Evolutionary conservation across 2,888 invertebrate species (phyloP).

Genomic region (Cephus pygmeus): DNA sequence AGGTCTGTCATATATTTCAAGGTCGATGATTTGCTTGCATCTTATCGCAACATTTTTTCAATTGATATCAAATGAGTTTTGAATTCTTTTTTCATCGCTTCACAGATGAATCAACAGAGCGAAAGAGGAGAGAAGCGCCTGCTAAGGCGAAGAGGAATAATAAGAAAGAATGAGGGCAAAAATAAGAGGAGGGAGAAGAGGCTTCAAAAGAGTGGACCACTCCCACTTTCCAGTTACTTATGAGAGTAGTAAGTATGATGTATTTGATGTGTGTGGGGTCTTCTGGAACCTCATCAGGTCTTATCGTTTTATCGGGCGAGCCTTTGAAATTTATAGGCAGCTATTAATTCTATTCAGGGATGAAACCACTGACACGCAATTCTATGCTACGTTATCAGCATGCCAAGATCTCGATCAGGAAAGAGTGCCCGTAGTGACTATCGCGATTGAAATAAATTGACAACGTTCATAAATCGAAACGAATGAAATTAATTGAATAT

Average conservation of each 20-base stretch:
- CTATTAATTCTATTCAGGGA: constrained; percentile 34
- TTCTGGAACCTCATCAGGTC: constrained; percentile 28
- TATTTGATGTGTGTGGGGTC: constrained; percentile 27
- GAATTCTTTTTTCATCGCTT: not conserved
- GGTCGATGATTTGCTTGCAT: too few species aligned
- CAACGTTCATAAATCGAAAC: constrained; percentile 24
- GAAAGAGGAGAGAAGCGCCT: not conserved
- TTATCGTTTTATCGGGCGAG: constrained; percentile 26
- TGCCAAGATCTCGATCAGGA: constrained; percentile 23
- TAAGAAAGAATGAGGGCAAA: not conserved
- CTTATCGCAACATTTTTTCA: too few species aligned
- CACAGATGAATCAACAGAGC: not conserved
- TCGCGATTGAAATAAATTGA: constrained; percentile 29
- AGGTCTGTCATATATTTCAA: too few species aligned
- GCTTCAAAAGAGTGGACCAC: constrained; percentile 9
- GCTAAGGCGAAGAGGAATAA: not conserved
- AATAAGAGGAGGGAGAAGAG: not conserved
- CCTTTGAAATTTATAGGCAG: constrained; percentile 32
- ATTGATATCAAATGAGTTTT: not conserved
- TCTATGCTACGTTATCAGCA: constrained; percentile 15
- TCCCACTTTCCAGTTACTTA: constrained; percentile 11
- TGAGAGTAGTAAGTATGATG: constrained; percentile 8
- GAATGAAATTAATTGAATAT: constrained; percentile 28
- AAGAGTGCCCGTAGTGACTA: constrained; percentile 20
- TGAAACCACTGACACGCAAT: constrained; percentile 31